phyloP scores from a whole-genome alignment of 1,140 invertebrate genomes.

The Grapholita molesta region DNA sequence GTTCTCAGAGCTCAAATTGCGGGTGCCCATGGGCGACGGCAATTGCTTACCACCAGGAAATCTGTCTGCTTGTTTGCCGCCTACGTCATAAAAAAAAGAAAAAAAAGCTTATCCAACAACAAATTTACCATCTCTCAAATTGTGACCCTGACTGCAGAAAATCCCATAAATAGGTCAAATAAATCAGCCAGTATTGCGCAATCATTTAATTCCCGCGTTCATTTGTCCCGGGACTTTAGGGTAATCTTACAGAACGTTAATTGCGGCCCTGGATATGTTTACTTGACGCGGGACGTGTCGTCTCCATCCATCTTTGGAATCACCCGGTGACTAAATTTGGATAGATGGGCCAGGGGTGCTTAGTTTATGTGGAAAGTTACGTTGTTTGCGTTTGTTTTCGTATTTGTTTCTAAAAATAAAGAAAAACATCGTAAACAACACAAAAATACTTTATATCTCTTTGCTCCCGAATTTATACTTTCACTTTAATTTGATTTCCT shows the following conservation, averaged over 20 bases:
- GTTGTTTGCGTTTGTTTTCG: neutral
- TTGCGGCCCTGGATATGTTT: conserved; percentile 5
- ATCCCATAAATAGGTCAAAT: neutral
- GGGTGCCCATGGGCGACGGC: too few relatives aligned
- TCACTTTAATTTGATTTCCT: too few relatives aligned
- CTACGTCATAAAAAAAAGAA: too few relatives aligned
- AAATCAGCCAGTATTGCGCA: neutral
- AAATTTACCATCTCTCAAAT: too few relatives aligned
- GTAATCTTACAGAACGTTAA: conserved; percentile 14
- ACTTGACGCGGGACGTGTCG: neutral
- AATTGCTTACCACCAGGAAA: too few relatives aligned
- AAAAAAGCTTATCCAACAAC: too few relatives aligned
- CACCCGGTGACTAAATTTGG: neutral
- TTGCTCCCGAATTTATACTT: too few relatives aligned
- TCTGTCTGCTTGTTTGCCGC: too few relatives aligned
- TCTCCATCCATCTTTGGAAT: conserved; percentile 10
- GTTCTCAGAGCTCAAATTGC: too few relatives aligned
- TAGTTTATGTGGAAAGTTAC: neutral
- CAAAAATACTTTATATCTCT: too few relatives aligned
- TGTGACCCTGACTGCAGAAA: too few relatives aligned
- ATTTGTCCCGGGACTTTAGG: neutral
- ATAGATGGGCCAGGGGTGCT: neutral
- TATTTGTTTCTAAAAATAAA: neutral
- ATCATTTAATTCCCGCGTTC: neutral
- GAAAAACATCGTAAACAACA: too few relatives aligned